Evolutionary conservation across 2,888 invertebrate genomes (phyloP).

Genomic region (Cephonodes hylas): DNA sequence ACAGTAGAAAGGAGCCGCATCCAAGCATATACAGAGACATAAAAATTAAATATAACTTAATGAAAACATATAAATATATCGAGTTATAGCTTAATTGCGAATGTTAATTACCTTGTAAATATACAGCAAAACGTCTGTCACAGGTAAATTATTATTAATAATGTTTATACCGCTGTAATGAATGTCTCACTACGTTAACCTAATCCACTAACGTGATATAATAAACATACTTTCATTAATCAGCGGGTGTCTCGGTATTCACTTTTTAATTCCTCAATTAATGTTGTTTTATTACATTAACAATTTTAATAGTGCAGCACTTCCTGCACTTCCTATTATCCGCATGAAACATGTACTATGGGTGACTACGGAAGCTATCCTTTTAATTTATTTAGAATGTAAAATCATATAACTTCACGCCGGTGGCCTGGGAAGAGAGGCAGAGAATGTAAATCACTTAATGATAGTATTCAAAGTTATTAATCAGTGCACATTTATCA

Average conservation of each 20-base stretch:
- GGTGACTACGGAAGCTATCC: background rate
- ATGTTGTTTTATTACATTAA: background rate
- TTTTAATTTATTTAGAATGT: background rate
- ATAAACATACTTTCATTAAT: background rate
- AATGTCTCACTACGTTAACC: background rate
- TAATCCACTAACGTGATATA: background rate
- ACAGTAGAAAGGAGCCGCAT: no score
- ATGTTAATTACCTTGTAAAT: no score
- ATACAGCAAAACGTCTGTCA: no score
- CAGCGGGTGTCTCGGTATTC: slow-evolving; percentile 23
- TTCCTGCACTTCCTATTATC: background rate
- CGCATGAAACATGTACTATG: background rate
- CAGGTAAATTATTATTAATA: no score
- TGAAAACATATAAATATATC: no score
- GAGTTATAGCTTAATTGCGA: no score
- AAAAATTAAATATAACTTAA: background rate
- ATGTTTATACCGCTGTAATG: background rate
- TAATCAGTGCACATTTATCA: no score
- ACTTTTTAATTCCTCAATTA: slow-evolving; percentile 12
- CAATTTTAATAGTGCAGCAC: background rate
- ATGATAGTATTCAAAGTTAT: no score
- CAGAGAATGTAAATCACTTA: no score
- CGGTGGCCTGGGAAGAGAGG: no score
- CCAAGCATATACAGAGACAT: no score
- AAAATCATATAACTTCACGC: background rate